Evolutionary conservation across 2,888 invertebrate species (phyloP), one percentile per base, ranked within the genome.

Genomic region (Netelia inedita): DNA sequence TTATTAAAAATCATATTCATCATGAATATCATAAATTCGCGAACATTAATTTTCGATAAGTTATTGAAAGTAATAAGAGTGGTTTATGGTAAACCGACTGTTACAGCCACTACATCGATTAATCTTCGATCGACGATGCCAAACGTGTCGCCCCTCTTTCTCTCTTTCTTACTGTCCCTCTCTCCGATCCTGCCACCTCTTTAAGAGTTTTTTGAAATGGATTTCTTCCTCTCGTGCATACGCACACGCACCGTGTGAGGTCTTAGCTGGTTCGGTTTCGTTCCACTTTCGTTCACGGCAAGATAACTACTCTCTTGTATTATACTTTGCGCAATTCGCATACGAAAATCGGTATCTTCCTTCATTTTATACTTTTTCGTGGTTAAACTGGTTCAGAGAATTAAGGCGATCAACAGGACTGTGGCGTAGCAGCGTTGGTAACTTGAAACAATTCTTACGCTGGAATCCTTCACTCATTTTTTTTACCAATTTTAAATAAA

Each of bases 271-370:
- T 72, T 79, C 53, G 53, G 35, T 75, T 59, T 71, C 75, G 79
- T 85, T 85, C 79, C 75, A 85, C 82, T 85, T 85, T 85, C 82
- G 53, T 85, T 69, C 57, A 19, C 19, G 46, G 6, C 50, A 61
- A 28, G 21, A 28, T 43, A 23, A 50, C 68, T 61, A 16, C 76
- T 73, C 68, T 69, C 41, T 23, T 57, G 66, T 81, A 79, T 16
- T 28, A 65, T 59, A 43, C 79, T 69, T 71, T 85, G 85, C 59
- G 72, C 82, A 85, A 85, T 79, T 66, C 74, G 55, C 74, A 55
- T 72, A 79, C 79, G 79, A 79, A 85, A 82, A 82, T 82, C 72
- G 75, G 74, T 53, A 61, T 80, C 61, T 76, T 41, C 28, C 50
- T 78, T 71, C 57, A 21, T 59, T 69, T 61, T 28, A 53, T 63